Evolutionary conservation across 2,797 vertebrate genomes (phyloP).

Genomic region (Peromyscus aztecus): DNA sequence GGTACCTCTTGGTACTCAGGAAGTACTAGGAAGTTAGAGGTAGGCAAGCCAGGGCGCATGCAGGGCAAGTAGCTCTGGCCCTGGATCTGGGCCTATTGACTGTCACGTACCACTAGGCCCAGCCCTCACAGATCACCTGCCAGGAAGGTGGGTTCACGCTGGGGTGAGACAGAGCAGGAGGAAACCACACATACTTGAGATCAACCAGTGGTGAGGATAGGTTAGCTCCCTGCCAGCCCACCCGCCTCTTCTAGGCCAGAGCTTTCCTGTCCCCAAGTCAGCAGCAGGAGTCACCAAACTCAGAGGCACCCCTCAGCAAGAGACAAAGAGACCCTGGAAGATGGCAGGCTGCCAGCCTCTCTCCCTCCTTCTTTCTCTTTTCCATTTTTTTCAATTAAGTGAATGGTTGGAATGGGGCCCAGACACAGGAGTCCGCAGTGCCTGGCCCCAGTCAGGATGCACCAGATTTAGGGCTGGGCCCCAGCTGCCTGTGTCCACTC

Average conservation of each 20-base stretch:
- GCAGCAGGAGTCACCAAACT: neutral
- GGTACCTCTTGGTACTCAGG: neutral
- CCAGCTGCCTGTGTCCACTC: fast-evolving
- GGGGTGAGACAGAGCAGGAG: neutral
- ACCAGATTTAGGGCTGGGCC: neutral
- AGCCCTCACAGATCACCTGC: neutral
- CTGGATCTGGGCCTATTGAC: fast-evolving
- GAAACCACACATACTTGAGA: neutral
- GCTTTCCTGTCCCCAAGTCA: neutral
- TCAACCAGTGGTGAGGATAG: neutral
- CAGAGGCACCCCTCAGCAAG: neutral
- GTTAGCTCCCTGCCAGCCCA: neutral
- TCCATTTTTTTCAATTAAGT: conserved; percentile 71
- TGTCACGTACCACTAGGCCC: fast-evolving
- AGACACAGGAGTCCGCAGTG: conserved; percentile 26
- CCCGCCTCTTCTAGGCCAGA: neutral
- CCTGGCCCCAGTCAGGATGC: neutral
- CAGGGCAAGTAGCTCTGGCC: fast-evolving
- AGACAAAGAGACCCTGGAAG: conserved; percentile 30
- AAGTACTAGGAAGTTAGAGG: neutral
- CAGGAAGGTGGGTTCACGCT: neutral
- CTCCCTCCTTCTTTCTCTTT: neutral
- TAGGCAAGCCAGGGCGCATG: neutral
- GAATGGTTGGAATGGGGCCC: conserved; percentile 65
- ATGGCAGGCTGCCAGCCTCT: conserved; percentile 24